Evolutionary conservation across 2,888 invertebrate genomes (phyloP).

Genomic region (Archips crataeganus): DNA sequence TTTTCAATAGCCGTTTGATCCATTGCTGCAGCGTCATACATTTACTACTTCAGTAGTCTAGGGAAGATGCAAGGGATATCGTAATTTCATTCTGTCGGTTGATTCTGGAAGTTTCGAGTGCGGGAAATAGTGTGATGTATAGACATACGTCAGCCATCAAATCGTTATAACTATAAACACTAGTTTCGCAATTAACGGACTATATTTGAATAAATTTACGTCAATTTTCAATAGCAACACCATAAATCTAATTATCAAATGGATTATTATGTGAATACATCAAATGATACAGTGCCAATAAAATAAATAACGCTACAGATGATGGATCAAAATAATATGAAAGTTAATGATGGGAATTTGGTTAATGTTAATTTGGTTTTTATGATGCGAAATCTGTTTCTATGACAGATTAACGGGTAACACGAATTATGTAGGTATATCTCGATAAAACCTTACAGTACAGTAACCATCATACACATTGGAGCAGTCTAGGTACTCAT

Average conservation of each 20-base stretch:
- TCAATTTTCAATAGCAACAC: slow-evolving; percentile 72
- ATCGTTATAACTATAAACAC: slow-evolving; percentile 73
- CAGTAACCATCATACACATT: too few relatives aligned
- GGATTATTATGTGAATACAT: slow-evolving; percentile 62
- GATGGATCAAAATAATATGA: slow-evolving; percentile 60
- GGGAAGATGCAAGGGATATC: slow-evolving; percentile 21
- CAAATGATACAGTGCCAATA: slow-evolving; percentile 71
- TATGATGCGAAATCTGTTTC: slow-evolving; percentile 42
- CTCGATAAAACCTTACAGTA: background rate
- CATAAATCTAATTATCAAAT: slow-evolving; percentile 78
- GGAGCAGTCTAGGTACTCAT: too few relatives aligned
- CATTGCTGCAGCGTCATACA: slow-evolving; percentile 62
- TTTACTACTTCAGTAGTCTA: slow-evolving; percentile 7
- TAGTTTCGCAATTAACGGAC: slow-evolving; percentile 78
- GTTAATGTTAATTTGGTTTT: slow-evolving; percentile 47
- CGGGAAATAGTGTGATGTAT: slow-evolving; percentile 69
- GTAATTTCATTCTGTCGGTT: background rate
- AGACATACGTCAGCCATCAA: slow-evolving; percentile 70
- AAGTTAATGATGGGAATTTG: slow-evolving; percentile 62
- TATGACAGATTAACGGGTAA: slow-evolving; percentile 34
- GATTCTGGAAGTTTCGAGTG: slow-evolving; percentile 53
- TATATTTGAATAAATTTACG: slow-evolving; percentile 80
- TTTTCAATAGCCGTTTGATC: slow-evolving; percentile 54
- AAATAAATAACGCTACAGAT: slow-evolving; percentile 57
- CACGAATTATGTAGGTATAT: slow-evolving; percentile 21